Conservation (phyloP, 1,140 invertebrate genomes). For the Aphelenchoides avenae region DNA sequence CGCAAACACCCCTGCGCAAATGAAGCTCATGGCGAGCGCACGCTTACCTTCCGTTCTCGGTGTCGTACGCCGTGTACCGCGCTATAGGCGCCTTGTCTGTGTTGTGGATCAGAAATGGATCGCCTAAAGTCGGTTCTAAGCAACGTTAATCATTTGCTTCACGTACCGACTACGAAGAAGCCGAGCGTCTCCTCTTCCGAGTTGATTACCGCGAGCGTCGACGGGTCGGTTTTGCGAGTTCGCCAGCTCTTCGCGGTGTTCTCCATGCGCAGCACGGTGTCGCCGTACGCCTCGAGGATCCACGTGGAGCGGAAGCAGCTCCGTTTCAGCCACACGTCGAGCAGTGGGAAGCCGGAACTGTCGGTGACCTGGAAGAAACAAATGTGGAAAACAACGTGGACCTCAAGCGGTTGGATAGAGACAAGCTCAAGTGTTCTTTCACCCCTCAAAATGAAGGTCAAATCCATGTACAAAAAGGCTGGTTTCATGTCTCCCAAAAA, state of each 20-base stretch:
- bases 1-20: no score
- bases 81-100: conserved; percentile 10
- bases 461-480: no score
- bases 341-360: conserved; percentile 32
- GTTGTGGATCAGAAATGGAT: conserved; percentile 25
- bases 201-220: conserved; percentile 15
- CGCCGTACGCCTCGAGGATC: conserved; percentile 35
- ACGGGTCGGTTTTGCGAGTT: conserved; percentile 5
- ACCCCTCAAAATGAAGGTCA: no score
- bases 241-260: conserved; percentile 21
- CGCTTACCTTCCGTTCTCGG: conserved; percentile 2
- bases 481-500: no score
- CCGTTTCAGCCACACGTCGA: conserved; percentile 38
- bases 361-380: conserved; percentile 36
- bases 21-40: background rate
- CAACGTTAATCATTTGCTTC: conserved; percentile 10
- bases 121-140: conserved; percentile 8
- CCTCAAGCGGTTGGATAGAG: no score
- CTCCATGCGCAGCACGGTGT: conserved; percentile 27
- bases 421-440: no score
- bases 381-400: conserved; percentile 14
- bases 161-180: conserved; percentile 28
- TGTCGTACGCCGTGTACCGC: conserved; percentile 19
- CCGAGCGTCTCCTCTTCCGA: conserved; percentile 29
- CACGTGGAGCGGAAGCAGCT: conserved; percentile 34